phyloP scores from a whole-genome alignment of 2,113 vertebrate species.

The Hiodon alosoides region DNA sequence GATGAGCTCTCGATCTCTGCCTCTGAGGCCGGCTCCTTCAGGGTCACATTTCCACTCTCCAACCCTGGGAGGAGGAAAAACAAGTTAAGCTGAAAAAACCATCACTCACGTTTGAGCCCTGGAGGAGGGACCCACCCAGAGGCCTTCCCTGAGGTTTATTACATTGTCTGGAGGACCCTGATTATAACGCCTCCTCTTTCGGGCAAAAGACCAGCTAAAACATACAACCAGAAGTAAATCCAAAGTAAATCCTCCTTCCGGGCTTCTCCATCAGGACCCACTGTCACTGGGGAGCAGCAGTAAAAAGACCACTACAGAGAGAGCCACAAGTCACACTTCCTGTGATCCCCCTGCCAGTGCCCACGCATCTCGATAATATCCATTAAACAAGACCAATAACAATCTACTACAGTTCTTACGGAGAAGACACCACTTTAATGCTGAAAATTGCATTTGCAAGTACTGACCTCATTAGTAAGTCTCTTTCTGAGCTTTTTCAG shows the following conservation, averaged over 20 bases:
- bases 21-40: conserved; percentile 76
- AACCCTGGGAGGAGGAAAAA: conserved; percentile 67
- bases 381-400: not conserved
- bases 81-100: too few relatives aligned
- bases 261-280: not conserved
- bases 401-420: not conserved
- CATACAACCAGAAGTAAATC: not conserved
- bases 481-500: too few relatives aligned
- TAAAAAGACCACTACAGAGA: not conserved
- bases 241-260: not conserved
- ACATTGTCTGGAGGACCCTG: not conserved
- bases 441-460: too few relatives aligned
- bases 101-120: not conserved
- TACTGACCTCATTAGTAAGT: too few relatives aligned
- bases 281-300: not conserved
- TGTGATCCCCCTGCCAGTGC: too few relatives aligned
- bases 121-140: too few relatives aligned
- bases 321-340: too few relatives aligned
- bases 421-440: not conserved
- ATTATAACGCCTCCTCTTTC: not conserved
- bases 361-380: not conserved
- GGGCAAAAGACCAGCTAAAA: not conserved
- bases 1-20: conserved; percentile 81
- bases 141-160: not conserved
- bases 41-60: conserved; percentile 77